Conservation (phyloP, 2,888 invertebrate species). For the Acanthosepion pharaonis region DNA sequence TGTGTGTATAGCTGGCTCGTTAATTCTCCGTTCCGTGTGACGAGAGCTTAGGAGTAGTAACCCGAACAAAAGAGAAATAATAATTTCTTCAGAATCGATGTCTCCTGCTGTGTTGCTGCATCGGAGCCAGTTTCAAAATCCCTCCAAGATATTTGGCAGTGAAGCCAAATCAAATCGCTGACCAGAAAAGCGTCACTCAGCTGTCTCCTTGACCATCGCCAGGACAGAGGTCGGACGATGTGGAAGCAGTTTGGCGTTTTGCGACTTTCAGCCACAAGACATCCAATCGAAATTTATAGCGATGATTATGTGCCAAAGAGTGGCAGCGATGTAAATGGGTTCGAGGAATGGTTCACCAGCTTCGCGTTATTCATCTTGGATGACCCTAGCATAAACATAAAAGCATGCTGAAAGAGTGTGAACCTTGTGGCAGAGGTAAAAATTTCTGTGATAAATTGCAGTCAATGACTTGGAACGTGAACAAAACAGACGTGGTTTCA, state of each 20-base stretch:
- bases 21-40: neutral
- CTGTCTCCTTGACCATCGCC: slow-evolving; percentile 33
- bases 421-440: no score
- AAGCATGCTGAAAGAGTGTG: no score
- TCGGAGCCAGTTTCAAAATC: neutral
- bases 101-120: neutral
- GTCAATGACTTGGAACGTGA: no score
- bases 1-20: neutral
- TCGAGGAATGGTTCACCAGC: neutral
- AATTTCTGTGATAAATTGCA: no score
- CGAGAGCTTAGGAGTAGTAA: neutral
- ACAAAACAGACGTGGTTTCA: no score
- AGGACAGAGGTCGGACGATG: neutral
- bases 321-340: neutral
- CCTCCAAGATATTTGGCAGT: slow-evolving; percentile 13
- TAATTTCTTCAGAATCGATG: neutral
- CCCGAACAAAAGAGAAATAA: neutral
- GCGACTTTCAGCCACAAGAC: neutral
- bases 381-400: neutral
- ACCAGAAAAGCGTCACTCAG: slow-evolving; percentile 21
- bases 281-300: neutral
- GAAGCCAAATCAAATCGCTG: slow-evolving; percentile 20
- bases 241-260: neutral
- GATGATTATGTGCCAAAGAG: neutral
- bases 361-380: neutral